phyloP scores from a whole-genome alignment of 2,888 invertebrate genomes.

The Chloroclystis v-ata region DNA sequence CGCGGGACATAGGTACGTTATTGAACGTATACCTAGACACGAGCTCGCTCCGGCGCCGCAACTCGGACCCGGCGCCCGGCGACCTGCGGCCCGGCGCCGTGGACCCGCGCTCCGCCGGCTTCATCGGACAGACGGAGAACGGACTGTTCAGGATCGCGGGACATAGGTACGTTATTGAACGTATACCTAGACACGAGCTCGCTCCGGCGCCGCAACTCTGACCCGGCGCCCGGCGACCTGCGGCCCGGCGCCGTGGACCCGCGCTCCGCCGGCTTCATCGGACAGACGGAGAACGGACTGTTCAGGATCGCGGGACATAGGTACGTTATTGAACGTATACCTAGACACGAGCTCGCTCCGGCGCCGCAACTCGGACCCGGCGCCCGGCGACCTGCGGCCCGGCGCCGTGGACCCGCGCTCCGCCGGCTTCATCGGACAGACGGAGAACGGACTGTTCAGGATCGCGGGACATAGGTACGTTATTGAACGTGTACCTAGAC shows the following conservation, averaged over 20 bases:
- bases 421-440: no score
- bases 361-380: no score
- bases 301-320: constrained; percentile 87
- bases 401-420: no score
- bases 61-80: constrained; percentile 27
- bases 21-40: neutral
- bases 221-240: constrained; percentile 81
- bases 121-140: constrained; percentile 78
- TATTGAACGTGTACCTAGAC: no score
- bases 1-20: constrained; percentile 80
- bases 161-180: constrained; percentile 72
- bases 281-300: constrained; percentile 79
- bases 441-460: no score
- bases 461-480: no score
- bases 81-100: constrained; percentile 74
- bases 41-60: no score
- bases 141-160: constrained; percentile 86
- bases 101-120: constrained; percentile 71
- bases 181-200: constrained; percentile 35
- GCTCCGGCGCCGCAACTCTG: constrained; percentile 84
- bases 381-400: no score
- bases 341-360: no score
- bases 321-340: constrained; percentile 25
- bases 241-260: constrained; percentile 62
- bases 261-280: constrained; percentile 76